phyloP scores from a whole-genome alignment of 2,797 vertebrate genomes.

The Rhinichthys osculus region DNA sequence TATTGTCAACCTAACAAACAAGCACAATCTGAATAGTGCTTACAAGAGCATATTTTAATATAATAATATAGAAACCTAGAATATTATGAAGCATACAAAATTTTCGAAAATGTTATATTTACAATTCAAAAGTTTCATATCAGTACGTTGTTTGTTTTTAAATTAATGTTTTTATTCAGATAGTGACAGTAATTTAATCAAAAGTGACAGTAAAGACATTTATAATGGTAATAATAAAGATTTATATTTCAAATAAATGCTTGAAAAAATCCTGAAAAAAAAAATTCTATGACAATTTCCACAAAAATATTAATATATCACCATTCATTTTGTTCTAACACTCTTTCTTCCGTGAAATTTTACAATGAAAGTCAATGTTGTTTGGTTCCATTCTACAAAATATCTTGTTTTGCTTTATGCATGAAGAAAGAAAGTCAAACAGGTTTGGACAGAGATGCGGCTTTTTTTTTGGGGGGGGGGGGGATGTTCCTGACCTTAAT shows the following conservation, averaged over 20 bases:
- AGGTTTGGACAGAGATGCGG: too few relatives aligned
- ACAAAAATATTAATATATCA: not conserved
- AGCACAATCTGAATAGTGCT: not conserved
- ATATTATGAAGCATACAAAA: not conserved
- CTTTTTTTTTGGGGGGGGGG: too few relatives aligned
- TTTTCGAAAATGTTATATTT: not conserved
- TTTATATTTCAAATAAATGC: not conserved
- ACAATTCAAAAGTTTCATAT: not conserved
- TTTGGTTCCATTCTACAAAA: too few relatives aligned
- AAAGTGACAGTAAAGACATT: not conserved
- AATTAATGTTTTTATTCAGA: not conserved
- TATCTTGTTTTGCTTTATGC: not conserved
- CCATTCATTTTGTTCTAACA: not conserved
- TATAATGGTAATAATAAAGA: not conserved
- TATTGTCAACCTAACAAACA: not conserved
- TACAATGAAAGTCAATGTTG: not conserved
- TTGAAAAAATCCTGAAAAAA: too few relatives aligned
- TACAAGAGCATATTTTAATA: not conserved
- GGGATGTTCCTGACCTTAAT: too few relatives aligned
- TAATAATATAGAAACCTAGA: not conserved
- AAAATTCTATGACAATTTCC: not conserved
- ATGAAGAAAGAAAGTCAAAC: not conserved
- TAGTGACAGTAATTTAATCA: not conserved
- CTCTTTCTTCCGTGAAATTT: not conserved
- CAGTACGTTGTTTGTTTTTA: not conserved